Evolutionary conservation across 2,113 vertebrate species (phyloP).

Genomic region (Arizona elegans): DNA sequence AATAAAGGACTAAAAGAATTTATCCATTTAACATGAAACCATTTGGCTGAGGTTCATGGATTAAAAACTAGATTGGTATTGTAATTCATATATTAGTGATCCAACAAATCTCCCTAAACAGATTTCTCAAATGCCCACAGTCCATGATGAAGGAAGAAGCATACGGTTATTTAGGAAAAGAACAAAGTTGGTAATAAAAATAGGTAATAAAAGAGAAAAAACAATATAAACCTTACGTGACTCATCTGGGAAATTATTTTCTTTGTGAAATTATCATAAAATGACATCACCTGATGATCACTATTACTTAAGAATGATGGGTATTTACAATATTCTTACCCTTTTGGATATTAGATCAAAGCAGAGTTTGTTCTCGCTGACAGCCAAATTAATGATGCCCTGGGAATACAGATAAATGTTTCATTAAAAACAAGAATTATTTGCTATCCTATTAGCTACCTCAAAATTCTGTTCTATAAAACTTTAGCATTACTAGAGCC

Average conservation of each 20-base stretch:
- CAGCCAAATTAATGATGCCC: conserved; percentile 89
- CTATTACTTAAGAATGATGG: background rate
- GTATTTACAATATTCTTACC: conserved; percentile 67
- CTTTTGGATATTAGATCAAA: conserved; percentile 82
- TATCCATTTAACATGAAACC: background rate
- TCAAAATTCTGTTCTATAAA: background rate
- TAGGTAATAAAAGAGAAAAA: background rate
- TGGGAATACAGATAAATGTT: conserved; percentile 51
- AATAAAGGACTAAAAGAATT: background rate
- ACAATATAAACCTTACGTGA: conserved; percentile 1
- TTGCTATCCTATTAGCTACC: background rate
- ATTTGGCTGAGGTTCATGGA: background rate
- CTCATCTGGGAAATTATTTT: background rate
- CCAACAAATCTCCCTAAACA: background rate
- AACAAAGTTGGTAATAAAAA: background rate
- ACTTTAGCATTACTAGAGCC: background rate
- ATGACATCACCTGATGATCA: background rate
- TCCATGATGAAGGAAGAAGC: background rate
- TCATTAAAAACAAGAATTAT: conserved; percentile 9
- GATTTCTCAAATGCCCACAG: background rate
- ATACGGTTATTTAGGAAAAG: background rate
- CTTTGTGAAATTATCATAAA: background rate
- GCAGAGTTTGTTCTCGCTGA: conserved; percentile 92
- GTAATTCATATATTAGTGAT: background rate
- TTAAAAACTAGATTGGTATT: background rate